Conservation (phyloP, 2,888 invertebrate genomes). For the Temnothorax rugatulus region DNA sequence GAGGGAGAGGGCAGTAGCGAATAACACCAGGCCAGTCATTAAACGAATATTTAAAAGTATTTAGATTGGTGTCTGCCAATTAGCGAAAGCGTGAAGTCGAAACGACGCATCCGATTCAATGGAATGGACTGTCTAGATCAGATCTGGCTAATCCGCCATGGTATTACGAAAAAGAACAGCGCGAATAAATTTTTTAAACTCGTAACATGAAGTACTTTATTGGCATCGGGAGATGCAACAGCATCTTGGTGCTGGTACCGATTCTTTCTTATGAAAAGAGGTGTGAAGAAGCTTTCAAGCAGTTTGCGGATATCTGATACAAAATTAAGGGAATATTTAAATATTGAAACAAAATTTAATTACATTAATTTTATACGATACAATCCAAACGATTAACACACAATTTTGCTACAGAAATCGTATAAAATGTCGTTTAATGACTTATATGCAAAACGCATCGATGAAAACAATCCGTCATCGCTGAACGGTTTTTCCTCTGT, state of each 20-base stretch:
- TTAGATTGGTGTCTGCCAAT: slow-evolving; percentile 70
- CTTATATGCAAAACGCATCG: background rate
- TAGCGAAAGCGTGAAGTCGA: slow-evolving; percentile 66
- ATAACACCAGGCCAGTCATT: slow-evolving; percentile 68
- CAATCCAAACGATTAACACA: background rate
- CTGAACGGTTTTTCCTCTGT: background rate
- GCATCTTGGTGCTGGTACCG: background rate
- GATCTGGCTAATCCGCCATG: background rate
- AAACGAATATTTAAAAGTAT: slow-evolving; percentile 67
- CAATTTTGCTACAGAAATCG: background rate
- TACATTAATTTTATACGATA: background rate
- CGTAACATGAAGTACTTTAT: background rate
- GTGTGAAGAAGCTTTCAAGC: background rate
- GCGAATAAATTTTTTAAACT: background rate
- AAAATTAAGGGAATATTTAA: background rate
- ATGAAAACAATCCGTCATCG: background rate
- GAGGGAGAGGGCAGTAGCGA: slow-evolving; percentile 12
- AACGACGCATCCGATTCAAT: slow-evolving; percentile 61
- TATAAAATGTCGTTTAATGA: background rate
- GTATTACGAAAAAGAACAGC: background rate
- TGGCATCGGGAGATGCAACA: background rate
- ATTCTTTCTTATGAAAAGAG: background rate
- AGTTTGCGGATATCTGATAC: background rate
- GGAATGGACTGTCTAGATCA: background rate
- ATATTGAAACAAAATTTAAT: slow-evolving; percentile 5